Percentiles rank a stretch among this genome's conserved stretches.
Evolutionary conservation across 1,140 invertebrate species (phyloP).

Genomic region (Himalopsyche phryganea): DNA sequence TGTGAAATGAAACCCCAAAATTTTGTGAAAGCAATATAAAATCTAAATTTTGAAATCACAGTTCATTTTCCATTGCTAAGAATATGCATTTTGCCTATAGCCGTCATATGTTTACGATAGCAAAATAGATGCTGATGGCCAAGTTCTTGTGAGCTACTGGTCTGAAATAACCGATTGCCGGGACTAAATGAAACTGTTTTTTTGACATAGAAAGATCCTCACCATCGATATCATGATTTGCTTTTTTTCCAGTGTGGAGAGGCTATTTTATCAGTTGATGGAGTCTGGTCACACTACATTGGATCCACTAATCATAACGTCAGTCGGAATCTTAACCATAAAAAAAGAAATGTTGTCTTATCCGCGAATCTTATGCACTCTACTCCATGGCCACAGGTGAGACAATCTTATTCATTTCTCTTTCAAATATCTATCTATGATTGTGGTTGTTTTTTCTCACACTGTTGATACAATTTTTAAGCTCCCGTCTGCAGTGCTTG

Average conservation of each 20-base stretch:
- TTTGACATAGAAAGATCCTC: no score
- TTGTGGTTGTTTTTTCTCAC: not conserved
- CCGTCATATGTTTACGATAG: no score
- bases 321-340: slow-evolving; percentile 70
- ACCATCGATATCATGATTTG: no score
- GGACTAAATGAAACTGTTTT: no score
- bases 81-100: no score
- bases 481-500: slow-evolving; percentile 70
- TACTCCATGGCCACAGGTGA: slow-evolving; percentile 84
- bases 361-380: slow-evolving; percentile 72
- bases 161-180: no score
- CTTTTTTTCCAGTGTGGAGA: slow-evolving; percentile 78
- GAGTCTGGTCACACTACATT: slow-evolving; percentile 78
- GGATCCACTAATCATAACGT: slow-evolving; percentile 71
- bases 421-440: not conserved
- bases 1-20: no score
- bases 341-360: slow-evolving; percentile 72
- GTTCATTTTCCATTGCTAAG: no score
- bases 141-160: no score
- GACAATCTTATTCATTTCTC: not conserved
- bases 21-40: no score
- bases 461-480: slow-evolving; percentile 40
- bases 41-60: no score
- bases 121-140: no score
- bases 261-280: slow-evolving; percentile 77